Conservation (phyloP, 2,797 vertebrate genomes). For the Microchirus variegatus region DNA sequence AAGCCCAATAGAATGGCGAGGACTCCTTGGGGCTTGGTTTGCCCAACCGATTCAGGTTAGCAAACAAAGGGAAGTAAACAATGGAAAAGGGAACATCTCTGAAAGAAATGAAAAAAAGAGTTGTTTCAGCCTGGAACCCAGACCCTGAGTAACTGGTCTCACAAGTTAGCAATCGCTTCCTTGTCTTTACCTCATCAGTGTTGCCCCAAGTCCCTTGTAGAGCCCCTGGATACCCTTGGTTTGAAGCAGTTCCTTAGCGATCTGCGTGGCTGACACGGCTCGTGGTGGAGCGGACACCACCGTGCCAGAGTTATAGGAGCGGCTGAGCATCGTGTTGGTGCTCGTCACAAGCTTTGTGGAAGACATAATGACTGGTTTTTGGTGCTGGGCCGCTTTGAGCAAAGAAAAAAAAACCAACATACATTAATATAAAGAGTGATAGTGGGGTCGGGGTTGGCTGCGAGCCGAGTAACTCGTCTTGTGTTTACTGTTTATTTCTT, state of each 20-base stretch:
- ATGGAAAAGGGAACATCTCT: constrained; percentile 88
- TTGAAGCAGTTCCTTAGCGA: constrained; percentile 81
- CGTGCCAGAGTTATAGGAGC: constrained; percentile 80
- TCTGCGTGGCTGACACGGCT: constrained; percentile 82
- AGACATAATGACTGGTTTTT: constrained; percentile 72
- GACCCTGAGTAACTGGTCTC: not conserved
- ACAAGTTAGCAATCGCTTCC: not conserved
- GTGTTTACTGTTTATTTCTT: no score
- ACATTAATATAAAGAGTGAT: not conserved
- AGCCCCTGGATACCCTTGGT: constrained; percentile 84
- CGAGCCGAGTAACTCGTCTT: not conserved
- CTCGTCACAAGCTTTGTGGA: constrained; percentile 75
- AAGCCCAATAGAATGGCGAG: constrained; percentile 85
- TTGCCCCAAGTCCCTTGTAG: constrained; percentile 87
- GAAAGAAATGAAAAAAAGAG: constrained; percentile 12
- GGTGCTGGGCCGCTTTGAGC: constrained; percentile 80
- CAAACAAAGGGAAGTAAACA: constrained; percentile 87
- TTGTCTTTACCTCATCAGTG: constrained; percentile 81
- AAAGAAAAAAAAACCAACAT: constrained; percentile 2
- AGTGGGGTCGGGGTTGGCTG: not conserved
- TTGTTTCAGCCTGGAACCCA: not conserved
- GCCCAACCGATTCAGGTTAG: constrained; percentile 83
- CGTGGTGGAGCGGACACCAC: constrained; percentile 52
- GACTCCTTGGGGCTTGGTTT: constrained; percentile 65
- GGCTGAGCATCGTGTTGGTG: constrained; percentile 78